Conservation (phyloP, 2,888 invertebrate species). For the Ptychoptera contaminata region DNA sequence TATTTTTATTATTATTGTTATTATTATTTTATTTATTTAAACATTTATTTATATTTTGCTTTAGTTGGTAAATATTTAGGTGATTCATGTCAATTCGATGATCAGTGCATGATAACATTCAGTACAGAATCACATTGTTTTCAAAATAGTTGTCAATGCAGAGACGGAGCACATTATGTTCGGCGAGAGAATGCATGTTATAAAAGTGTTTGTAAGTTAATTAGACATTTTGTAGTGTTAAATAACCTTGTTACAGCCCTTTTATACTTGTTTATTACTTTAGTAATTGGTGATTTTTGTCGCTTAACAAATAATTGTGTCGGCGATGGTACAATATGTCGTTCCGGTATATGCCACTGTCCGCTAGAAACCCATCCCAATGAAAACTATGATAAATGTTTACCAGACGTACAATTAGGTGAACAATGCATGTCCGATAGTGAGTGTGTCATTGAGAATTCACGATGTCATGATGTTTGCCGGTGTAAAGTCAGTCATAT, state of each 20-base stretch:
- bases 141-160: constrained; percentile 23
- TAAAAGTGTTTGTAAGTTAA: constrained; percentile 22
- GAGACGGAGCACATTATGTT: constrained; percentile 22
- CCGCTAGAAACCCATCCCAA: constrained; percentile 22
- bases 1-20: too few relatives aligned
- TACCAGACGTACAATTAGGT: constrained; percentile 18
- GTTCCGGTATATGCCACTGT: constrained; percentile 23
- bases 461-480: constrained; percentile 22
- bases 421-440: constrained; percentile 21
- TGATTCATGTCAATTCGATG: constrained; percentile 23
- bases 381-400: constrained; percentile 19
- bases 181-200: constrained; percentile 23
- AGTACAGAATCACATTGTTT: constrained; percentile 24
- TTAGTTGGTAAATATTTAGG: constrained; percentile 21
- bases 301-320: constrained; percentile 25
- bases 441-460: constrained; percentile 23
- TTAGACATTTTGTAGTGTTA: not conserved
- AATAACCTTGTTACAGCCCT: not conserved
- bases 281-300: constrained; percentile 24
- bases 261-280: constrained; percentile 8
- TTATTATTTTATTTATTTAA: too few relatives aligned
- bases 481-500: constrained; percentile 23
- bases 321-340: constrained; percentile 22
- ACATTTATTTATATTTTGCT: too few relatives aligned
- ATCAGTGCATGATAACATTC: constrained; percentile 26